phyloP scores from a whole-genome alignment of 1,140 invertebrate species.

The Himalopsyche phryganea region DNA sequence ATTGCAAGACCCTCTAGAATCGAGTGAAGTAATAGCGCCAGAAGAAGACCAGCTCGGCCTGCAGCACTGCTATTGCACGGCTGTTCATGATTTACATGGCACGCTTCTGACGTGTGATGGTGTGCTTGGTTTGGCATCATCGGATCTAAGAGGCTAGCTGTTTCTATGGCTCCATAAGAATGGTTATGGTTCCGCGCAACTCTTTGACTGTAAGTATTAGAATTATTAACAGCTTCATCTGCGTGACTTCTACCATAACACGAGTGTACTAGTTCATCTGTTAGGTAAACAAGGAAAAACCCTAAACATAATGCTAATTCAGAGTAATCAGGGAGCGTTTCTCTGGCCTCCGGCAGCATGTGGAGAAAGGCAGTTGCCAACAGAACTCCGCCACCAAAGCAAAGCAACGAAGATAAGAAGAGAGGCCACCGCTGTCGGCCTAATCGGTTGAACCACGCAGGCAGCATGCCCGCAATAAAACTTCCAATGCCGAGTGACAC shows the following conservation, averaged over 20 bases:
- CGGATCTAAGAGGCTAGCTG: neutral
- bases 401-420: slow-evolving; percentile 64
- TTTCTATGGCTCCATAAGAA: slow-evolving; percentile 18
- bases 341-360: slow-evolving; percentile 75
- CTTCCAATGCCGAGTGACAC: slow-evolving; percentile 63
- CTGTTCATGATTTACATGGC: slow-evolving; percentile 60
- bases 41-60: slow-evolving; percentile 58
- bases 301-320: slow-evolving; percentile 72
- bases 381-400: slow-evolving; percentile 82
- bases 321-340: slow-evolving; percentile 54
- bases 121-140: neutral
- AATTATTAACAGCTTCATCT: slow-evolving; percentile 1
- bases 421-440: slow-evolving; percentile 55
- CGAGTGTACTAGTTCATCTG: slow-evolving; percentile 72
- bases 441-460: slow-evolving; percentile 57
- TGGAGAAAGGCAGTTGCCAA: slow-evolving; percentile 78
- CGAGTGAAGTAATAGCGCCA: slow-evolving; percentile 74
- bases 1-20: slow-evolving; percentile 80
- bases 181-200: slow-evolving; percentile 3
- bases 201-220: neutral
- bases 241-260: slow-evolving; percentile 50
- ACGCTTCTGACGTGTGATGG: slow-evolving; percentile 33
- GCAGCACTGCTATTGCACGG: slow-evolving; percentile 57
- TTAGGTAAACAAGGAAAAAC: slow-evolving; percentile 75
- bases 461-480: slow-evolving; percentile 64